Evolutionary conservation across 2,113 vertebrate genomes (phyloP).

Genomic region (Hypocryptadius cinnamomeus): DNA sequence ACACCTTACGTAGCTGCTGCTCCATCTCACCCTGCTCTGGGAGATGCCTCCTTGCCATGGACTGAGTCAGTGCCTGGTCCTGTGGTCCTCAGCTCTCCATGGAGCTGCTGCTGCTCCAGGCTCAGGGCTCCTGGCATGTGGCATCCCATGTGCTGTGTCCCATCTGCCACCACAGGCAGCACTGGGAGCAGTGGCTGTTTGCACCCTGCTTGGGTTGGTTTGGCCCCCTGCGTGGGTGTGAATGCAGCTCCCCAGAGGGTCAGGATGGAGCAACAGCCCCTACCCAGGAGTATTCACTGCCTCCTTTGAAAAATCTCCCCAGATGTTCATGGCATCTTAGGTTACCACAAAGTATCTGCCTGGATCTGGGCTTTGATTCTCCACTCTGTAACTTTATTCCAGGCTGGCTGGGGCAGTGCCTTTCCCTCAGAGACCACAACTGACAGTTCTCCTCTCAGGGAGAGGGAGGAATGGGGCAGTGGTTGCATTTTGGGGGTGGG

Average conservation of each 20-base stretch:
- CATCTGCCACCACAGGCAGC: neutral
- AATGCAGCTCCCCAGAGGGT: neutral
- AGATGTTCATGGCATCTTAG: neutral
- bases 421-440: slow-evolving; percentile 49
- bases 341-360: neutral
- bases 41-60: neutral
- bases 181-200: neutral
- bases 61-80: neutral
- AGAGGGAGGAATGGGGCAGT: slow-evolving; percentile 12
- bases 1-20: neutral
- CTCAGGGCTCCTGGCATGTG: neutral
- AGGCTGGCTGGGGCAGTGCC: neutral
- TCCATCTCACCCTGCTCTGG: neutral
- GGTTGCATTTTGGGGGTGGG: neutral
- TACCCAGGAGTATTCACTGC: neutral
- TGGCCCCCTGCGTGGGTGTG: neutral
- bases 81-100: neutral
- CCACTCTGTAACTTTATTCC: neutral
- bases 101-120: neutral
- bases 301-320: slow-evolving; percentile 5
- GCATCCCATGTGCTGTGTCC: neutral
- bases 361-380: slow-evolving; percentile 26
- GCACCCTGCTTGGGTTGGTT: neutral
- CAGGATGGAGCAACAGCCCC: neutral
- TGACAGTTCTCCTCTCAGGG: neutral